Evolutionary conservation across 2,113 vertebrate genomes (phyloP).

Genomic region (Corythornis vintsioides): DNA sequence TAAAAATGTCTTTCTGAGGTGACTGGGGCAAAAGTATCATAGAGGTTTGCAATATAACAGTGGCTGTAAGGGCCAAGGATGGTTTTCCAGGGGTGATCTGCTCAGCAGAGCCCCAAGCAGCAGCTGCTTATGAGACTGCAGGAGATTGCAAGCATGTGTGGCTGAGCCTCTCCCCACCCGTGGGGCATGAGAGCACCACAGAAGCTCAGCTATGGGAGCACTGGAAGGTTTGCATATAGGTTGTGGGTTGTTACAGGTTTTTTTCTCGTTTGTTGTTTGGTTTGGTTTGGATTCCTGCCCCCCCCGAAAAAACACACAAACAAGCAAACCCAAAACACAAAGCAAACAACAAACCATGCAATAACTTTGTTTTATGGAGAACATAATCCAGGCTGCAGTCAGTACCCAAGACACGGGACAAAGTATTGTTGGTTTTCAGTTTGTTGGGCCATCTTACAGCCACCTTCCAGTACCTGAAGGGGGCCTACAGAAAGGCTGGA

Average conservation of each 20-base stretch:
- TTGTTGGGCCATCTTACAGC: no score
- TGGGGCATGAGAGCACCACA: rapidly evolving
- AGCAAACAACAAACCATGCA: background rate
- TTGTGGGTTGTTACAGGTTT: no score
- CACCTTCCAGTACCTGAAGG: no score
- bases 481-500: no score
- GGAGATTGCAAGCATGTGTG: rapidly evolving
- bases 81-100: background rate
- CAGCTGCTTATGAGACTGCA: background rate
- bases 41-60: background rate
- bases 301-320: no score
- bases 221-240: background rate
- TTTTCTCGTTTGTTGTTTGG: no score
- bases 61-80: rapidly evolving
- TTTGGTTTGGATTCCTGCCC: no score
- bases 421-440: background rate
- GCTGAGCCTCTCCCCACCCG: background rate
- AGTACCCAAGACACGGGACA: background rate
- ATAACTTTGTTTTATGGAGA: background rate
- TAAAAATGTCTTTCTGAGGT: background rate
- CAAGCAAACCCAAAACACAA: no score
- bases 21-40: background rate
- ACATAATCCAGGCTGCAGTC: background rate
- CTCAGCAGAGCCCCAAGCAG: background rate
- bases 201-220: background rate